These are phyloP conservation scores for Porites rus DNA, from an alignment of 92 coral and sea anemone genomes.

Conservation along the genomic window DNA sequence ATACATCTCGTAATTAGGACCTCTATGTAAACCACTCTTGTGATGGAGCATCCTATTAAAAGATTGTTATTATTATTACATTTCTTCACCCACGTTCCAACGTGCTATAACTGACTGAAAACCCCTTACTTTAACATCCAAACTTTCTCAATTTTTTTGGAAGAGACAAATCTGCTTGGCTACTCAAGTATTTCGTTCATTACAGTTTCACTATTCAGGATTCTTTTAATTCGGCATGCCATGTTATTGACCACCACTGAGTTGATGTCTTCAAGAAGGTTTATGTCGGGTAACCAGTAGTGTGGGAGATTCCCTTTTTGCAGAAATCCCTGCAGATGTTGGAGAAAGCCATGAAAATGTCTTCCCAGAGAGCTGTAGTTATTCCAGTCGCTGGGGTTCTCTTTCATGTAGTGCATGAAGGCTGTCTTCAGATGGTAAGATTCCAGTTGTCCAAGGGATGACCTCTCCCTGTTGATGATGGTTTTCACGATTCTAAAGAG, in stretches of 20 bases:
- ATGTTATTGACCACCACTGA: slow-evolving; percentile 52
- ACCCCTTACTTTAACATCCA: too few species aligned
- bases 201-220: slow-evolving; percentile 53
- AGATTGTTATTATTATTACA: too few species aligned
- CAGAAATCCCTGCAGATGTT: slow-evolving; percentile 12
- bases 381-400: not conserved
- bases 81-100: too few species aligned
- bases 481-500: slow-evolving; percentile 77
- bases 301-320: slow-evolving; percentile 39
- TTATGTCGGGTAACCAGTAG: slow-evolving; percentile 55
- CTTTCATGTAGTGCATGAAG: slow-evolving; percentile 52
- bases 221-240: slow-evolving; percentile 54
- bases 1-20: too few species aligned
- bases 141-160: too few species aligned
- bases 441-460: slow-evolving; percentile 59
- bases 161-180: not conserved
- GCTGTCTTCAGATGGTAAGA: slow-evolving; percentile 82
- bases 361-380: slow-evolving; percentile 14
- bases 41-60: too few species aligned
- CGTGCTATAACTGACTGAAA: too few species aligned
- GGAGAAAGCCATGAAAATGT: slow-evolving; percentile 44
- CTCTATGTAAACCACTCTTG: too few species aligned
- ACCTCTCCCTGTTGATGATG: slow-evolving; percentile 56
- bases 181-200: slow-evolving; percentile 30
- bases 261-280: slow-evolving; percentile 52